phyloP scores from a whole-genome alignment of 1,140 invertebrate species.

The Stenopsyche tienmushanensis region DNA sequence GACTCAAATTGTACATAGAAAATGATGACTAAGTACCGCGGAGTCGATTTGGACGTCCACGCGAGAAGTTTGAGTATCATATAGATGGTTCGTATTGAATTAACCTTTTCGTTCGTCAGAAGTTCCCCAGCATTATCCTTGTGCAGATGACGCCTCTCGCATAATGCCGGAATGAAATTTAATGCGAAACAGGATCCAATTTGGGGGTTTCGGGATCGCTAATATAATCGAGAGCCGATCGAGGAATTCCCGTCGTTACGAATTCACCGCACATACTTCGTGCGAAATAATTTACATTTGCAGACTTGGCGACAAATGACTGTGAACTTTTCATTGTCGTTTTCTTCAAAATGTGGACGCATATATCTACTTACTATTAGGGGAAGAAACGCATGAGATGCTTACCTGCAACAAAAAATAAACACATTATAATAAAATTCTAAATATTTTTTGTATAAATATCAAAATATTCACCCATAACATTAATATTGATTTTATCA shows the following conservation, averaged over 20 bases:
- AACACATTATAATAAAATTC: too few relatives aligned
- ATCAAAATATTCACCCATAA: too few relatives aligned
- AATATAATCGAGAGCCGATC: not conserved
- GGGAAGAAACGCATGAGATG: too few relatives aligned
- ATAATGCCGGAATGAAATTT: constrained; percentile 6
- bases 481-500: too few relatives aligned
- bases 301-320: not conserved
- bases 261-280: not conserved
- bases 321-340: not conserved
- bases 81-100: constrained; percentile 5
- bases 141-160: too few relatives aligned
- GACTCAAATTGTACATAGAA: too few relatives aligned
- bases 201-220: not conserved
- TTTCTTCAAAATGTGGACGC: not conserved
- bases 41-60: too few relatives aligned
- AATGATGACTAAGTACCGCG: too few relatives aligned
- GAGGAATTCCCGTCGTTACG: not conserved
- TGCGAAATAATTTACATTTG: not conserved
- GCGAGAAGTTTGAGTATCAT: too few relatives aligned
- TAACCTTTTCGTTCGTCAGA: not conserved
- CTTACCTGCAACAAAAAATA: too few relatives aligned
- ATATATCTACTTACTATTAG: too few relatives aligned
- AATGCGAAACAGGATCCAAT: not conserved
- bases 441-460: too few relatives aligned
- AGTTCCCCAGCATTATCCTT: not conserved